phyloP scores from a whole-genome alignment of 2,113 vertebrate genomes.

The Marmota monax region DNA sequence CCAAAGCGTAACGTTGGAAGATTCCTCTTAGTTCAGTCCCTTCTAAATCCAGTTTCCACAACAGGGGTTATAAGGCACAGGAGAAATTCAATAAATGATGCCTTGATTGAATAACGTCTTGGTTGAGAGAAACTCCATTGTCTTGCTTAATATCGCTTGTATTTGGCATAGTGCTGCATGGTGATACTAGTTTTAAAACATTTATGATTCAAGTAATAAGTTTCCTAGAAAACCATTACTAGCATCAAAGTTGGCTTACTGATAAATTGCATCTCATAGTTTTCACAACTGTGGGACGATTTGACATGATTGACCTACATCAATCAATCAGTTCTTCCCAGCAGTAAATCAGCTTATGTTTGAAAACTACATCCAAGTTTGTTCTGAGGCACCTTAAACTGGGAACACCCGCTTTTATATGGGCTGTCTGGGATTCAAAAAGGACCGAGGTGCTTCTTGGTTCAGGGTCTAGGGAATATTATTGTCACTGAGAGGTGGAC shows the following conservation, averaged over 20 bases:
- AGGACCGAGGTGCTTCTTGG: background rate
- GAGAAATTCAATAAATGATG: background rate
- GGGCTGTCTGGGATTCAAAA: background rate
- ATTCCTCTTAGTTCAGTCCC: background rate
- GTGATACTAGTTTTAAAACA: background rate
- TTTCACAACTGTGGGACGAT: background rate
- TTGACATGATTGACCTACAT: background rate
- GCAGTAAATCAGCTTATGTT: background rate
- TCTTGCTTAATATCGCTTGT: background rate
- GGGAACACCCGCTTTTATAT: background rate
- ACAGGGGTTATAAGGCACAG: accelerated
- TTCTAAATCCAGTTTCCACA: background rate
- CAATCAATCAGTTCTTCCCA: background rate
- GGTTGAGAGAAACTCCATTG: background rate
- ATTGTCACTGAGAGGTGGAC: background rate
- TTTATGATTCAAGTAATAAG: background rate
- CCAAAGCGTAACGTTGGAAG: background rate
- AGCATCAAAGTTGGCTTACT: background rate
- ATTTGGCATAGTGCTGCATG: background rate
- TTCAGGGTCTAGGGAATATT: background rate
- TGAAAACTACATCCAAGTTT: background rate
- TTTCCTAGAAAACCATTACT: slow-evolving; percentile 14
- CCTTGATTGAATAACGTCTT: background rate
- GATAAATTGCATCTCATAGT: background rate
- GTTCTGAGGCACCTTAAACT: background rate